Base-by-base conservation (phyloP, 2,113 vertebrate species). In the Serinus canaria region DNA sequence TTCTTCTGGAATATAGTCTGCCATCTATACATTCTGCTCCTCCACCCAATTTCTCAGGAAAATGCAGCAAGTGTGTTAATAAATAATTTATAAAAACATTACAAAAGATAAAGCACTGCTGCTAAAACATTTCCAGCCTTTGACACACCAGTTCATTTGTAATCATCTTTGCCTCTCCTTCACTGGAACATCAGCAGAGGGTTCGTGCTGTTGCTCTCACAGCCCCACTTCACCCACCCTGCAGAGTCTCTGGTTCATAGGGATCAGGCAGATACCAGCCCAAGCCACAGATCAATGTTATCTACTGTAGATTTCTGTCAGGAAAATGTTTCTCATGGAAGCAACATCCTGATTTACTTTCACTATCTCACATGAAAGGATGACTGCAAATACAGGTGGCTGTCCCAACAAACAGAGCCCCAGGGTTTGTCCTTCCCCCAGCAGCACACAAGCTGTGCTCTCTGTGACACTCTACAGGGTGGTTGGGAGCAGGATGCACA, bases 311-410 rank as follows among this genome's bases (percentile, higher is more conserved):
- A 60, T 25, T 94, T 80, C 25, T 68, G 37, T 37, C 62, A 75
- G 0, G 3, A 58, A 87, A 62, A 15, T 2, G 2, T 35, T 88
- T 83, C 33, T 83, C 60, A 63, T 22, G 56, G 50, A 69, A 69
- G 63, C 28, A 90, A 43, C 46, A n/a, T 17, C 31, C 27, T 28
- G 19, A 69, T 74, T 84, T 75, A n/a, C 87, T 85, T 78, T 55
- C 0, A 0, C 6, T n/a, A 59, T 28, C 33, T 58, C 0, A 0
- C 0, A 0, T 4, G 3, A 3, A 1, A 62, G 33, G 68, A 59
- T 5, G 44, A 58, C 24, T 60, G 83, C 23, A 64, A 80, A 50
- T 1, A 8, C 74, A 49, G n/a, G 3, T 0, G 0, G 35, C 44
- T 76, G 31, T 44, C 24, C 49, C 3, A 2, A 11, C 25, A 35